These are phyloP conservation scores for Rotaria socialis DNA, from an alignment of 2,888 invertebrate genomes.

Conservation along the genomic window DNA sequence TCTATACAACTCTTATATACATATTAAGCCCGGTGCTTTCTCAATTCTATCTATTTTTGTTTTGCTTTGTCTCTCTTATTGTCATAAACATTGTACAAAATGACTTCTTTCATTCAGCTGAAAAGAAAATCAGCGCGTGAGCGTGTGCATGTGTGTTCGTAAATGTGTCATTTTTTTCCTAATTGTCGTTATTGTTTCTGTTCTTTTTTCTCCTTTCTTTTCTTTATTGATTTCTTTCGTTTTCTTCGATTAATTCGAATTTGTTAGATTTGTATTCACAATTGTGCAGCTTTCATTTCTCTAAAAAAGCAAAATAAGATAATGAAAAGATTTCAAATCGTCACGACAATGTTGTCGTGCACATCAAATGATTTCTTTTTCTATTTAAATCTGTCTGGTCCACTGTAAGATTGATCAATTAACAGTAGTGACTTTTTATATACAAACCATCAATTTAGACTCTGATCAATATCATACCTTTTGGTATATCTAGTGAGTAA, in stretches of 20 bases:
- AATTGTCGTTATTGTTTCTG: background rate
- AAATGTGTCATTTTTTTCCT: conserved; percentile 18
- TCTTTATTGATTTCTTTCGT: background rate
- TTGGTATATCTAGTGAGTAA: background rate
- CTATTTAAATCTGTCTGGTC: background rate
- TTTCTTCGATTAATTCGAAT: conserved; percentile 24
- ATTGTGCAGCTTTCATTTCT: conserved; percentile 25
- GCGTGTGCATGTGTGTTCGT: conserved; percentile 14
- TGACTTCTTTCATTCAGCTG: conserved; percentile 14
- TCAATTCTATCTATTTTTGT: conserved; percentile 28
- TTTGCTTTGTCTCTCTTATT: conserved; percentile 4
- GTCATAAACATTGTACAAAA: conserved; percentile 23
- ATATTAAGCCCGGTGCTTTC: conserved; percentile 5
- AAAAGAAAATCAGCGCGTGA: background rate
- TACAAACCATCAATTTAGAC: background rate
- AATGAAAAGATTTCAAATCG: conserved; percentile 26
- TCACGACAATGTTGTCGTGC: conserved; percentile 5
- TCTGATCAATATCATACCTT: background rate
- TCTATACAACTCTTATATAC: conserved; percentile 13
- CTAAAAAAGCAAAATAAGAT: conserved; percentile 17
- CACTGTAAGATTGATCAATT: background rate
- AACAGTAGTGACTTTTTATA: background rate
- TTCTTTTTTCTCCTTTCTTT: background rate
- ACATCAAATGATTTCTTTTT: background rate
- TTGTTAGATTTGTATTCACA: conserved; percentile 32